Evolutionary conservation across 2,113 vertebrate species (phyloP).

Genomic region (Oreocharis arfaki): DNA sequence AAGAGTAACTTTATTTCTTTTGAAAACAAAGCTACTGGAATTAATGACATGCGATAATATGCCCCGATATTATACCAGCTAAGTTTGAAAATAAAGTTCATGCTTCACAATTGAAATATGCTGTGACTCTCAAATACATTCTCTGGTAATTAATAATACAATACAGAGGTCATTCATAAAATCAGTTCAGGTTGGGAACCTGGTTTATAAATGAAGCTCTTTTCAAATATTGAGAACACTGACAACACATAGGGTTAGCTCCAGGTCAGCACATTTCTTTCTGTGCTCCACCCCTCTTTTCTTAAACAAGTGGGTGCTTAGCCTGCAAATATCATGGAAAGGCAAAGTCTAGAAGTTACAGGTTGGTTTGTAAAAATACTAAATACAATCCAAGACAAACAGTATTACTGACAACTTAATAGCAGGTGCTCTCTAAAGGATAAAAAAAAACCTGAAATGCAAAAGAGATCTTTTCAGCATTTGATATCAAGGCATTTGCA

Average conservation of each 20-base stretch:
- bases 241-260: conserved; percentile 28
- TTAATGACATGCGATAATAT: conserved; percentile 54
- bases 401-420: conserved; percentile 35
- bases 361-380: conserved; percentile 35
- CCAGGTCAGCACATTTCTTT: conserved; percentile 2
- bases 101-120: conserved; percentile 51
- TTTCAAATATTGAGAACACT: conserved; percentile 56
- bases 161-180: conserved; percentile 64
- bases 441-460: conserved; percentile 26
- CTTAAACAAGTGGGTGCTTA: conserved; percentile 19
- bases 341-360: conserved; percentile 32
- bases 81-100: conserved; percentile 42
- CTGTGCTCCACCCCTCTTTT: background rate
- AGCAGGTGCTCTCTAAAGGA: conserved; percentile 41
- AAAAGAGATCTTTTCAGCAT: conserved; percentile 35
- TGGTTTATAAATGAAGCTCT: conserved; percentile 50
- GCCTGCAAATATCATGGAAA: conserved; percentile 12
- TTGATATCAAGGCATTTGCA: conserved; percentile 61
- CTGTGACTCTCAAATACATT: conserved; percentile 58
- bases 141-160: conserved; percentile 57
- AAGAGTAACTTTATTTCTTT: conserved; percentile 43
- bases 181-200: conserved; percentile 51
- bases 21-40: conserved; percentile 49
- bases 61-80: background rate
- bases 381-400: conserved; percentile 45